Conservation (phyloP, 2,797 vertebrate genomes). For the Sternotherus odoratus region DNA sequence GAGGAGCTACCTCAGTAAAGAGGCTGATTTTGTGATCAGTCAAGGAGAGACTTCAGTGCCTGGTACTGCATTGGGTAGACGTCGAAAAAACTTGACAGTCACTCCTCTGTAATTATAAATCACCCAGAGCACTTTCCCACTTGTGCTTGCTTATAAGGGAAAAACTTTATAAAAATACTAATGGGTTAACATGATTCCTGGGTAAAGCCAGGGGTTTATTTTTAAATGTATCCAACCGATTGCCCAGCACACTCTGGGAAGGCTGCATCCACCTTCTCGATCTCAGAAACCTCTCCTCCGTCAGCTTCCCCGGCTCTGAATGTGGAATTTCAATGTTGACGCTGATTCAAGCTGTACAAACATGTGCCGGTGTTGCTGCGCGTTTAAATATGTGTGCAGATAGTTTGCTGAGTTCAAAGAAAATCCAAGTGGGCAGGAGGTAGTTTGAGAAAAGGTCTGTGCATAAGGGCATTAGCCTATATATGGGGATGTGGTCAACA, state of each 20-base stretch:
- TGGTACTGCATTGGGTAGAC: not conserved
- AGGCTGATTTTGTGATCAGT: not conserved
- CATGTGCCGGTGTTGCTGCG: not conserved
- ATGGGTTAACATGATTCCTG: not conserved
- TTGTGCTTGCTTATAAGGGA: not conserved
- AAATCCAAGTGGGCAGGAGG: not conserved
- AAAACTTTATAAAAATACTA: not conserved
- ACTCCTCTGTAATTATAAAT: not conserved
- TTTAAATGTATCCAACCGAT: not conserved
- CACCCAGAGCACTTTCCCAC: not conserved
- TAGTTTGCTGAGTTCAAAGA: not conserved
- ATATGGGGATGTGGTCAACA: not conserved
- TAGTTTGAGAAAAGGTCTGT: not conserved
- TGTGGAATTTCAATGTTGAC: not conserved
- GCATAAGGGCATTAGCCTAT: accelerated
- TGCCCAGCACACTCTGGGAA: not conserved
- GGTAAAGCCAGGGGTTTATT: not conserved
- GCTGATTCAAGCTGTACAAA: not conserved
- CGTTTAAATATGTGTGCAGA: not conserved
- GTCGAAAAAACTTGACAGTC: not conserved
- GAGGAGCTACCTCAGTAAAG: not conserved
- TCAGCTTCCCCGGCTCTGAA: not conserved
- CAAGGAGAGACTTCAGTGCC: not conserved
- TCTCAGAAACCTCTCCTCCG: not conserved
- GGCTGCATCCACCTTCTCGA: not conserved